These are phyloP conservation scores for Ctenicera cuprea DNA, from an alignment of 2,888 invertebrate genomes.

Conservation along the genomic window DNA sequence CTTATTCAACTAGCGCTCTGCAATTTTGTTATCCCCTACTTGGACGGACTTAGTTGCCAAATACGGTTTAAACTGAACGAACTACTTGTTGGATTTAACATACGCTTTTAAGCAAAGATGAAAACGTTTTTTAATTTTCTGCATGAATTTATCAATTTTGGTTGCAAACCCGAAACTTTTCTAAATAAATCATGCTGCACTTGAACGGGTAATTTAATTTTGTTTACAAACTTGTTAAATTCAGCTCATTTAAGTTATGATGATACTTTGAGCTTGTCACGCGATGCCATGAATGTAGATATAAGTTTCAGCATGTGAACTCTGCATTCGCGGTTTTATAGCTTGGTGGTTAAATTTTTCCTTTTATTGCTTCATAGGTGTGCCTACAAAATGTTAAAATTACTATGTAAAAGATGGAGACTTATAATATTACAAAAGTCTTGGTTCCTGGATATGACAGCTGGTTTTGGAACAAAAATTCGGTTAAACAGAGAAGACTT, in stretches of 20 bases:
- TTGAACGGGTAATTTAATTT: neutral
- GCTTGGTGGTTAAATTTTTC: neutral
- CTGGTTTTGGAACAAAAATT: too few relatives aligned
- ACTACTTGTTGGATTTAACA: neutral
- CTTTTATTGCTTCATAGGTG: too few relatives aligned
- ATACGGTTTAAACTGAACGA: slow-evolving; percentile 3
- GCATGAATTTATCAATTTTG: too few relatives aligned
- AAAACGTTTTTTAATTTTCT: neutral
- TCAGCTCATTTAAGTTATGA: neutral
- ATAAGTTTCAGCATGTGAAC: neutral
- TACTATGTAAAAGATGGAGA: too few relatives aligned
- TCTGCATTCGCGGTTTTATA: neutral
- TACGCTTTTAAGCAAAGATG: neutral
- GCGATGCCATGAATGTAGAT: neutral
- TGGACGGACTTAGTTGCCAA: slow-evolving; percentile 18
- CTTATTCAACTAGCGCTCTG: neutral
- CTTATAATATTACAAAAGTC: too few relatives aligned
- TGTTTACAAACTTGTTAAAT: slow-evolving; percentile 1
- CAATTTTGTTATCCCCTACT: slow-evolving; percentile 15
- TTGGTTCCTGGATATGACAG: too few relatives aligned
- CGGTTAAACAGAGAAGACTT: too few relatives aligned
- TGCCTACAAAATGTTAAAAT: too few relatives aligned
- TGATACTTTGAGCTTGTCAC: neutral
- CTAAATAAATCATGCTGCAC: neutral
- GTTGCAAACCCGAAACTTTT: too few relatives aligned